Percentiles rank a stretch among this genome's conserved stretches.
phyloP scores from a whole-genome alignment of 2,113 vertebrate genomes.

The Delphinapterus leucas region DNA sequence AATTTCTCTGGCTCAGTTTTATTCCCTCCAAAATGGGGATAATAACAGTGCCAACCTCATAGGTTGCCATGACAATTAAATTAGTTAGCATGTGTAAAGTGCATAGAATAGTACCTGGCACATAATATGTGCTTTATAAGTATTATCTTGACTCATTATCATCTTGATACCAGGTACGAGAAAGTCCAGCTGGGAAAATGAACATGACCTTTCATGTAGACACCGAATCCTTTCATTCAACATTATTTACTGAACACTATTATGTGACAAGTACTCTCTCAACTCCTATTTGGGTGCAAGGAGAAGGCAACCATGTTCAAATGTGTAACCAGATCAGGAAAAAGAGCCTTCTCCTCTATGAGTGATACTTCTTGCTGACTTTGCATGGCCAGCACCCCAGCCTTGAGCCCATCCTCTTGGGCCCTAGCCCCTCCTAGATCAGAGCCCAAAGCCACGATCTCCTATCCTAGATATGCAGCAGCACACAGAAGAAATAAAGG shows the following conservation, averaged over 20 bases:
- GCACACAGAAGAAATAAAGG: neutral
- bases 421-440: neutral
- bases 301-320: slow-evolving; percentile 1
- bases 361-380: neutral
- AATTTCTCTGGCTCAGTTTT: slow-evolving; percentile 36
- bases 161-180: neutral
- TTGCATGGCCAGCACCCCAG: neutral
- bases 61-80: slow-evolving; percentile 13
- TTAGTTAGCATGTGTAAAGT: neutral
- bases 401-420: neutral
- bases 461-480: neutral
- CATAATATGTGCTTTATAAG: neutral
- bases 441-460: neutral
- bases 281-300: neutral
- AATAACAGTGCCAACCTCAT: slow-evolving; percentile 12
- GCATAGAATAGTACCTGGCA: neutral
- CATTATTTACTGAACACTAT: neutral
- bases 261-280: neutral
- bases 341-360: neutral
- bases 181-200: neutral
- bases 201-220: neutral
- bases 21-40: slow-evolving; percentile 4
- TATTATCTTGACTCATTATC: neutral
- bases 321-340: neutral
- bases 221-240: neutral